Conservation (phyloP, 2,888 invertebrate genomes). For the Dascillus cervinus region DNA sequence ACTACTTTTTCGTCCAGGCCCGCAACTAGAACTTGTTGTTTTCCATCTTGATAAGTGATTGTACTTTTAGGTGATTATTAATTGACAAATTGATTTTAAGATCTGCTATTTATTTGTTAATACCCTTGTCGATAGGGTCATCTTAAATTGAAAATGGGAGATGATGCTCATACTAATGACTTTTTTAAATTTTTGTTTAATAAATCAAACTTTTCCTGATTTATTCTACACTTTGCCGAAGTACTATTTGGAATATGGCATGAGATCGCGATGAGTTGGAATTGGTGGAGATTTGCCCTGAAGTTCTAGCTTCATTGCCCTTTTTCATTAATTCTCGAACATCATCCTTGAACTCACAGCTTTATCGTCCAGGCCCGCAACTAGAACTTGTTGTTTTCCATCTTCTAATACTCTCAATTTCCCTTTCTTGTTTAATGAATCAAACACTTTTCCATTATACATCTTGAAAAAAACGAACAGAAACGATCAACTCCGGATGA, state of each 20-base stretch:
- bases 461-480: constrained; percentile 98
- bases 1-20: too few species aligned
- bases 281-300: constrained; percentile 96
- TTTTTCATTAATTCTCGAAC: constrained; percentile 88
- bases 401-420: constrained; percentile 95
- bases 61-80: too few species aligned
- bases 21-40: too few species aligned
- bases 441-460: constrained; percentile 96
- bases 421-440: constrained; percentile 82
- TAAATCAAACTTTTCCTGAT: too few species aligned
- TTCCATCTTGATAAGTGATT: too few species aligned
- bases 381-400: constrained; percentile 95
- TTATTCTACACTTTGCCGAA: too few species aligned
- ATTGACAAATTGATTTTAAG: too few species aligned
- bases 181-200: too few species aligned
- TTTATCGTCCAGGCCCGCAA: constrained; percentile 92
- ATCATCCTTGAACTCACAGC: constrained; percentile 88
- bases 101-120: too few species aligned
- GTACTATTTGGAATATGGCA: constrained; percentile 96
- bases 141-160: too few species aligned
- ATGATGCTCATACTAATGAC: too few species aligned
- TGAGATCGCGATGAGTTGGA: constrained; percentile 97
- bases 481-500: constrained; percentile 77
- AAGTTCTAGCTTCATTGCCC: constrained; percentile 85
- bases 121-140: too few species aligned